phyloP scores from a whole-genome alignment of 37 sponge, comb jelly and placozoan species.

The Ephydatia muelleri region DNA sequence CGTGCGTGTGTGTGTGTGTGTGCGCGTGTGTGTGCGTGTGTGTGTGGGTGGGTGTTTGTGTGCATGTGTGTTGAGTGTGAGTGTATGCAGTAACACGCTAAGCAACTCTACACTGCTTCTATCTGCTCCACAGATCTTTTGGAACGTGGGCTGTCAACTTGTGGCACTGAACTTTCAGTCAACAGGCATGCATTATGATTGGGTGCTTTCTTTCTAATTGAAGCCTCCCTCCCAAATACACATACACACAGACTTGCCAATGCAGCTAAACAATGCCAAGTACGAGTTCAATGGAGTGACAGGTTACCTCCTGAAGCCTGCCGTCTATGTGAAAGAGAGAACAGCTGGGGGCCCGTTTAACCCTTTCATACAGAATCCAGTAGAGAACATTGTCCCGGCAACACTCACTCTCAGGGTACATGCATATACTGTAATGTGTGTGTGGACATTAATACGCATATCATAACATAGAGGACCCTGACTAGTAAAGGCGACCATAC shows the following conservation, averaged over 20 bases:
- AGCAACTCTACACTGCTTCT: no score
- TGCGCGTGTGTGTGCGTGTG: background rate
- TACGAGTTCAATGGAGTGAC: conserved; percentile 82
- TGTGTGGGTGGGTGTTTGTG: no score
- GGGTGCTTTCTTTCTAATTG: no score
- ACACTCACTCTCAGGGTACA: conserved; percentile 59
- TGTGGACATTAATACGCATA: no score
- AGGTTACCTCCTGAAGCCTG: conserved; percentile 84
- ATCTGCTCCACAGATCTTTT: conserved; percentile 71
- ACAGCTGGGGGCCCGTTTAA: conserved; percentile 44
- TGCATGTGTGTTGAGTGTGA: no score
- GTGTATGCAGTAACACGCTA: no score
- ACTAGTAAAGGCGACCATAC: no score
- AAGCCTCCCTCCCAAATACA: background rate
- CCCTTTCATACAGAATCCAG: conserved; percentile 67
- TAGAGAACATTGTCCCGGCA: conserved; percentile 77
- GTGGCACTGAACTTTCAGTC: conserved; percentile 95
- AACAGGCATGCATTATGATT: conserved; percentile 25
- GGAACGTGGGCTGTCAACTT: conserved; percentile 94
- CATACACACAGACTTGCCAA: conserved; percentile 44
- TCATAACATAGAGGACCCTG: no score
- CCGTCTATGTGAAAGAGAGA: conserved; percentile 53
- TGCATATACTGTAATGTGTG: no score
- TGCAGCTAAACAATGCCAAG: conserved; percentile 88
- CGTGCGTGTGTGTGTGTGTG: no score